phyloP scores from a whole-genome alignment of 2,113 vertebrate species.

The Vulpes ferrilata region DNA sequence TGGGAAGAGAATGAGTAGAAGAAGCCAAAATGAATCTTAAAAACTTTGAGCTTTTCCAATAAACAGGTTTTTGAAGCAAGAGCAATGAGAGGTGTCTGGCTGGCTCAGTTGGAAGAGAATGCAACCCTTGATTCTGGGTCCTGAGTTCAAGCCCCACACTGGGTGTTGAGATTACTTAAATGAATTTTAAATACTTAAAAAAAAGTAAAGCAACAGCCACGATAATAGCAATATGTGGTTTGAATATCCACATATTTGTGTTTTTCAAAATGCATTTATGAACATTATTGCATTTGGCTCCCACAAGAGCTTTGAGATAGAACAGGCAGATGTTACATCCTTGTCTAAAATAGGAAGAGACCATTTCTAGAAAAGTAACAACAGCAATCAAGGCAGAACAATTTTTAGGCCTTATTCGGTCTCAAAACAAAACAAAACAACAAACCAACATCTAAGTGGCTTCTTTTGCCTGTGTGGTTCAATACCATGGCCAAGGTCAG shows the following conservation, averaged over 20 bases:
- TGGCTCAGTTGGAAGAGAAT: neutral
- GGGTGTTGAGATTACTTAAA: neutral
- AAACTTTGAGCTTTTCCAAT: neutral
- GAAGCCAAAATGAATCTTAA: neutral
- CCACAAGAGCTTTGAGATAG: neutral
- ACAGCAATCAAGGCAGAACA: neutral
- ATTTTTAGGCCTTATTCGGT: neutral
- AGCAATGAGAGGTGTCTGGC: neutral
- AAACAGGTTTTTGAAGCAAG: neutral
- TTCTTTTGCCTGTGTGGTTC: neutral
- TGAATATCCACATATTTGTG: neutral
- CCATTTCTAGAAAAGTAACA: neutral
- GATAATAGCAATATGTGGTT: neutral
- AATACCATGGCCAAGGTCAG: neutral
- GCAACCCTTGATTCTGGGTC: neutral
- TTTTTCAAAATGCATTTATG: neutral
- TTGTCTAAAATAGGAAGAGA: constrained; percentile 13
- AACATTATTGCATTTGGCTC: neutral
- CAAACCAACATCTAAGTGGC: neutral
- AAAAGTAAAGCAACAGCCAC: neutral
- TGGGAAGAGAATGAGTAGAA: neutral
- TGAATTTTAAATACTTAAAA: neutral
- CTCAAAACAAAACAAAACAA: neutral
- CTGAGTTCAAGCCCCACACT: neutral
- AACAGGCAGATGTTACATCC: neutral